Base-by-base conservation (phyloP, 2,888 invertebrate genomes). In the Ochlodes sylvanus region DNA sequence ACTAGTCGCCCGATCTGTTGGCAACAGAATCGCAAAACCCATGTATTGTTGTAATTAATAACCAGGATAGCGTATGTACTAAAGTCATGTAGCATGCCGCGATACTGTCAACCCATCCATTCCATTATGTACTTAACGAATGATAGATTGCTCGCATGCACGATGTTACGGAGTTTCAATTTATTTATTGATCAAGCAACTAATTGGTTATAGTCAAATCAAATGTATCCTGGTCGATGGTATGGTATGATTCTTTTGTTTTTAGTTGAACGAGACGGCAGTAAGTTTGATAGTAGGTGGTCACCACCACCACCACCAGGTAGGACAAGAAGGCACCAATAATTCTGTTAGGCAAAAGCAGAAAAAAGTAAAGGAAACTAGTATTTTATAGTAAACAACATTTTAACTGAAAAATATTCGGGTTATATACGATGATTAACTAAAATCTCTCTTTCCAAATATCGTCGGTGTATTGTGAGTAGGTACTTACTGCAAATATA, bases 1-100 rank as follows among this genome's bases (percentile, higher is more conserved):
- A 76, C 70, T 52, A 69, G 65, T 70, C 69, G 60, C 9, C 19
- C 47, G 65, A 75, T 69, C 32, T 12, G 71, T 76, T 60, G 57
- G 27, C 68, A 34, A 68, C 62, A 63, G 42, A 63, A 56, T 67
- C 38, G 50, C 52, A 47, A n/a, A 61, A 7, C 21, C 47, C 1
- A 34, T 21, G 44, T 61, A 67, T 67, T 68, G 47, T 60, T 67
- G 54, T 67, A 67, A 62, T 67, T 67, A 64, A 69, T 70, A 67
- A 54, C 61, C 47, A 61, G 50, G 69, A 61, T 55, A 56, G 68
- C 50, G 63, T 64, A 63, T 61, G 50, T 61, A 67, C 65, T 68
- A 69, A 65, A 52, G 65, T 65, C 42, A 19, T 65, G 65, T 58
- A 56, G 56, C 60, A 32, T 60, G 60, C 42, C 58, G 10, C 58